Conservation (phyloP, 1,140 invertebrate genomes). For the Aphidius ervi region DNA sequence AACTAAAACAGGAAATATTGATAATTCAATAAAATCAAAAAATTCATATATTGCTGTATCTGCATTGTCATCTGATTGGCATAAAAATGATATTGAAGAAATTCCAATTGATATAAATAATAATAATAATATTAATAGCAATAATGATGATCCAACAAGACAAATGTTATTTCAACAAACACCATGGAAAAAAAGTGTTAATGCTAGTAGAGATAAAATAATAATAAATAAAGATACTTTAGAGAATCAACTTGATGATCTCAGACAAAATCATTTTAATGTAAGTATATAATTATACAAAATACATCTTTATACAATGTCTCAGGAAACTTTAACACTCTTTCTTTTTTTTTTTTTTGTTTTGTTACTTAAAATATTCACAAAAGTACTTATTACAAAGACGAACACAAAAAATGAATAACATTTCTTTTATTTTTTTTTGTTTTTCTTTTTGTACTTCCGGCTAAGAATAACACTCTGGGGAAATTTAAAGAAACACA, state of each 20-base stretch:
- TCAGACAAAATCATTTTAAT: slow-evolving; percentile 23
- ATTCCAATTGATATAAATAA: slow-evolving; percentile 16
- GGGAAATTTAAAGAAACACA: slow-evolving; percentile 22
- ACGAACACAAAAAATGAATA: neutral
- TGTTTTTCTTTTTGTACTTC: slow-evolving; percentile 8
- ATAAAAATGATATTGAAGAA: slow-evolving; percentile 42
- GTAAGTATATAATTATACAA: slow-evolving; percentile 18
- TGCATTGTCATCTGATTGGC: slow-evolving; percentile 40
- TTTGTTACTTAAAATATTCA: neutral
- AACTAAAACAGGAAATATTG: slow-evolving; percentile 30
- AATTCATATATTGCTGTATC: slow-evolving; percentile 47
- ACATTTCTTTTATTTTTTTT: too few relatives aligned
- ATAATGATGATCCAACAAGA: slow-evolving; percentile 31
- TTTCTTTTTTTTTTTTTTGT: neutral
- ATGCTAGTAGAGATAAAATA: slow-evolving; percentile 9
- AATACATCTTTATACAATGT: neutral
- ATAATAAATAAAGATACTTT: slow-evolving; percentile 32
- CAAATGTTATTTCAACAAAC: slow-evolving; percentile 28
- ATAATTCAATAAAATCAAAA: slow-evolving; percentile 32
- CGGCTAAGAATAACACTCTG: slow-evolving; percentile 14
- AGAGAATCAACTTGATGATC: slow-evolving; percentile 41
- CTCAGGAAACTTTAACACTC: neutral
- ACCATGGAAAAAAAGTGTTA: slow-evolving; percentile 22
- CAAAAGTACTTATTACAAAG: neutral
- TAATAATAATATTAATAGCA: neutral